phyloP scores from a whole-genome alignment of 1,140 invertebrate species.

The Lerema accius region DNA sequence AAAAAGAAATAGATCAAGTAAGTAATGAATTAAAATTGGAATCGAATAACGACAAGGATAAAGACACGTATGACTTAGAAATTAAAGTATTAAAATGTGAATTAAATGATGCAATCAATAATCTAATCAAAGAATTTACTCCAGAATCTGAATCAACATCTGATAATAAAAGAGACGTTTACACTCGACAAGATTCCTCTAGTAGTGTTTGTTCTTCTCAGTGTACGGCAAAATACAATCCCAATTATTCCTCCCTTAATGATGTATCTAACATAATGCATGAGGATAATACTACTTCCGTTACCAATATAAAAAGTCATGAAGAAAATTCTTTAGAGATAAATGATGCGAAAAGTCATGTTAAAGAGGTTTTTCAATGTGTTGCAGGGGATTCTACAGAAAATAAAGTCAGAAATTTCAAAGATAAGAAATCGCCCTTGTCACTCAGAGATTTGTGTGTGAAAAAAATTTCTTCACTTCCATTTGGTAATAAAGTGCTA shows the following conservation, averaged over 20 bases:
- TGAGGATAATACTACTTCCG: constrained; percentile 55
- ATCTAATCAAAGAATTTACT: constrained; percentile 74
- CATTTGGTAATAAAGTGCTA: constrained; percentile 85
- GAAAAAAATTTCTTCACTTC: constrained; percentile 84
- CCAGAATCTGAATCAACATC: constrained; percentile 61
- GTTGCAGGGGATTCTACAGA: constrained; percentile 37
- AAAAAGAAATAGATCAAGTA: constrained; percentile 11
- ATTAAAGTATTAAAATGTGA: constrained; percentile 77
- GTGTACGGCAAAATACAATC: constrained; percentile 82
- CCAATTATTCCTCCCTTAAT: constrained; percentile 75
- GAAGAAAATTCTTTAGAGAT: constrained; percentile 28
- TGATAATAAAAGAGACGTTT: constrained; percentile 56
- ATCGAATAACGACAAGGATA: constrained; percentile 35
- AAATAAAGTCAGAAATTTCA: constrained; percentile 12
- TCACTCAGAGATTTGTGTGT: constrained; percentile 84
- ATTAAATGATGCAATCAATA: constrained; percentile 76
- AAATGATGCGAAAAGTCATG: constrained; percentile 53
- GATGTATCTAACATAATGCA: constrained; percentile 73
- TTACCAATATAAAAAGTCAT: constrained; percentile 33
- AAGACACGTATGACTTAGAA: constrained; percentile 64
- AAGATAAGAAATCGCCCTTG: constrained; percentile 41
- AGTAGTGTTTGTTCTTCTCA: constrained; percentile 80
- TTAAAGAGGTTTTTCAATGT: constrained; percentile 68
- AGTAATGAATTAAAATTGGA: constrained; percentile 8
- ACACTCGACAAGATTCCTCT: constrained; percentile 78